Base-by-base conservation (phyloP, 1,140 invertebrate genomes). In the Dendroctonus ponderosae region DNA sequence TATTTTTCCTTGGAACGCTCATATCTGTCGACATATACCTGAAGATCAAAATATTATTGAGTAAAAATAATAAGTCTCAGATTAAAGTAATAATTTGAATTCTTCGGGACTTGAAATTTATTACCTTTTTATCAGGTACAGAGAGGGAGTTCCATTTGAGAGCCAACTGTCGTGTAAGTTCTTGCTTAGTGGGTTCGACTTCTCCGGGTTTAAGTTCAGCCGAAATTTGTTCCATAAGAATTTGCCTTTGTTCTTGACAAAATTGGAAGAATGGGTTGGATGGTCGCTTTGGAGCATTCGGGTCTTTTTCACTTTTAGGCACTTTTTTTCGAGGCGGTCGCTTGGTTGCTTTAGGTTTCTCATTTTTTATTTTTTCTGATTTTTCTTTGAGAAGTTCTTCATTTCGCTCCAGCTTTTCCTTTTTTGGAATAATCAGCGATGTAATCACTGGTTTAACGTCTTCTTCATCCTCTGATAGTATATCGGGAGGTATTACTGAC, bases 181-280 rank as follows among this genome's bases (percentile, higher is more conserved):
- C 89, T 77, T 89, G 88, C 77, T 90, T 90, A 7, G 85, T 84
- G 0, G 87, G 86, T 74, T 90, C 88, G 14, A 84, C 81, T 73
- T 85, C 82, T 43, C 88, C 87, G 56, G 85, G 83, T 66, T 76
- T 79, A 50, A 80, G 70, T 68, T 84, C 82, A 26, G 83, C 79
- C 73, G 76, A 74, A 71, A 85, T 77, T 73, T 88, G 82, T 72
- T 88, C 87, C 80, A 89, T 85, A n/a, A 90, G 82, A 38, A 89
- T 78, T 42, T 81, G 87, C 68, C 89, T 81, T 77, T 91, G 88
- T 72, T 91, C 89, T 79, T 91, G 88, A 72, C 89, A 90, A 78
- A 90, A 91, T 79, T 90, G 88, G 70, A 91, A 90, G 77, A 91
- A 91, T 56, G 89, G 88, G 84, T 91, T 91, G 42, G 87, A 89